Conservation (phyloP, 2,888 invertebrate species). For the Himalopsyche kuldschensis region DNA sequence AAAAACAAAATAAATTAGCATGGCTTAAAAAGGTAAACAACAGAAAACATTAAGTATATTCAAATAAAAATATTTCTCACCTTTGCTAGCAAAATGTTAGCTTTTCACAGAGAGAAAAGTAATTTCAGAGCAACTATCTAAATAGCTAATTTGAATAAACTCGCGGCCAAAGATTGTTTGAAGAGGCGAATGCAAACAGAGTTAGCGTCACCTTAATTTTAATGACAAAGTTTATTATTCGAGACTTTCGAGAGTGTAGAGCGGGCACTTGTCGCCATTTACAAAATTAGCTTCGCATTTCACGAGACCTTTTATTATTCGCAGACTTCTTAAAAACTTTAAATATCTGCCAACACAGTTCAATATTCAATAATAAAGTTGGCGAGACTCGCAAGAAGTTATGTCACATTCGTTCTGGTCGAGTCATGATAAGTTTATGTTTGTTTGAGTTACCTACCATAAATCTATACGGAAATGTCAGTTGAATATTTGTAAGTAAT, state of each 20-base stretch:
- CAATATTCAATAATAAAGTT: no score
- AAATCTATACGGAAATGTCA: no score
- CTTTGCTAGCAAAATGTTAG: not conserved
- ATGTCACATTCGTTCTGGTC: no score
- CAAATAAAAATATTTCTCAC: not conserved
- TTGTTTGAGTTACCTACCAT: no score
- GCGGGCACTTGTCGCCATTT: not conserved
- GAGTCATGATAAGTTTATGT: no score
- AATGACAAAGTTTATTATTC: not conserved
- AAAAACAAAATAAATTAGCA: no score
- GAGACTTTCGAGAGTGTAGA: not conserved
- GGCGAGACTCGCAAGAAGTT: no score
- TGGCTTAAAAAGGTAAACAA: no score
- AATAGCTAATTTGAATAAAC: not conserved
- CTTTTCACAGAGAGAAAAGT: not conserved
- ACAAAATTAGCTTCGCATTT: not conserved
- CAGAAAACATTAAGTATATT: not conserved
- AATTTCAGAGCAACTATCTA: not conserved
- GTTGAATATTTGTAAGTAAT: no score
- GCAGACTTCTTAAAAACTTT: not conserved
- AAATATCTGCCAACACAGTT: not conserved
- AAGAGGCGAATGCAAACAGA: not conserved
- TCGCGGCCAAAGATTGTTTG: not conserved
- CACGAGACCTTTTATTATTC: not conserved
- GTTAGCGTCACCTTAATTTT: not conserved